These are phyloP conservation scores for Axis porcinus DNA, from an alignment of 2,113 vertebrate genomes.

Conservation along the genomic window DNA sequence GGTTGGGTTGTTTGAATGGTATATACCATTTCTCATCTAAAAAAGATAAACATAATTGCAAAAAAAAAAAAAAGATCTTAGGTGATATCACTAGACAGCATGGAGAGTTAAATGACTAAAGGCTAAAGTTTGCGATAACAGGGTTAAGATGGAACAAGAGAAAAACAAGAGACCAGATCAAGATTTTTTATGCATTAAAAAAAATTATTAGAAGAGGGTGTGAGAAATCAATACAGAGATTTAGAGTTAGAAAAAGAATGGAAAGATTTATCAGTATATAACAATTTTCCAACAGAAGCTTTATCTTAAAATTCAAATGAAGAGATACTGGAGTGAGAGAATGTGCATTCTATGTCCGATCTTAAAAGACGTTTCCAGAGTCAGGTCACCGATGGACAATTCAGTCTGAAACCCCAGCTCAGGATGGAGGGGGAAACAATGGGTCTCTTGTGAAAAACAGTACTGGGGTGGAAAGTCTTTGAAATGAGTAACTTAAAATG, in stretches of 20 bases:
- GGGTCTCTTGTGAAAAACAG: not conserved
- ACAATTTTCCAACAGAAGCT: not conserved
- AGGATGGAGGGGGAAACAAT: not conserved
- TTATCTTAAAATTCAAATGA: not conserved
- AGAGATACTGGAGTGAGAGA: not conserved
- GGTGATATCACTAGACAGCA: not conserved
- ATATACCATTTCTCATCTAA: not conserved
- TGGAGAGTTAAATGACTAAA: not conserved
- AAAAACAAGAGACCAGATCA: not conserved
- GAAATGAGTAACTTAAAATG: not conserved
- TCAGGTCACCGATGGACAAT: not conserved
- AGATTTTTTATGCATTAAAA: not conserved
- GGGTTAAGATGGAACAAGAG: not conserved
- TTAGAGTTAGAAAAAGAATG: not conserved
- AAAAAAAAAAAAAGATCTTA: not conserved
- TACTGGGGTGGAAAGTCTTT: not conserved
- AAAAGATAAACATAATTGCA: not conserved
- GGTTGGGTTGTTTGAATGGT: not conserved
- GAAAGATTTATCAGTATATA: not conserved
- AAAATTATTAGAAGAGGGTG: too few relatives aligned
- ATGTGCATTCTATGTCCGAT: too few relatives aligned
- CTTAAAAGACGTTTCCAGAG: not conserved
- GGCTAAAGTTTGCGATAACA: not conserved
- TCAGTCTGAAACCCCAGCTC: not conserved
- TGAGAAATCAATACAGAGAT: not conserved